Percentiles rank a stretch among this genome's conserved stretches.
These are phyloP conservation scores for Acromyrmex echinatior DNA, from an alignment of 1,140 invertebrate genomes.

Conservation along the genomic window DNA sequence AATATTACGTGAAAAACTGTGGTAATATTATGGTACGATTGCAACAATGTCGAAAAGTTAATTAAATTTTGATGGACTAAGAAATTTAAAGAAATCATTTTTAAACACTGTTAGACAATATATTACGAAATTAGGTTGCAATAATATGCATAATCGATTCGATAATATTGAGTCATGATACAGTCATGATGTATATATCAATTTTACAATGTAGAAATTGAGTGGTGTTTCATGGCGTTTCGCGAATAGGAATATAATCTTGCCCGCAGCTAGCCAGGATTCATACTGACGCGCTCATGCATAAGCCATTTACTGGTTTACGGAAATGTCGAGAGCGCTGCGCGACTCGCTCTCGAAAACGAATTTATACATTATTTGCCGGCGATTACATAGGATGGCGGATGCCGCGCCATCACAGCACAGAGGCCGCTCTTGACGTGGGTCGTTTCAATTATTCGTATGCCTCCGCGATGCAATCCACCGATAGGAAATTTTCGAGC, in stretches of 20 bases:
- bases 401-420: slow-evolving; percentile 27
- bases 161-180: neutral
- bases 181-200: too few relatives aligned
- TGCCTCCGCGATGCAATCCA: slow-evolving; percentile 1
- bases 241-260: slow-evolving; percentile 54
- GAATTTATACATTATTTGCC: slow-evolving; percentile 56
- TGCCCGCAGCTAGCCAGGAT: slow-evolving; percentile 31
- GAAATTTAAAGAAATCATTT: neutral
- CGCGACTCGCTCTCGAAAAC: slow-evolving; percentile 34
- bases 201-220: neutral
- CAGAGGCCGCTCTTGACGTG: slow-evolving; percentile 3
- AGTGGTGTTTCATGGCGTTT: neutral
- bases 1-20: neutral
- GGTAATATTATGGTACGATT: neutral
- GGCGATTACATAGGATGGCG: slow-evolving; percentile 49
- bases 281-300: slow-evolving; percentile 48
- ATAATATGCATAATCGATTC: neutral
- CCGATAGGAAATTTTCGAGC: slow-evolving; percentile 42
- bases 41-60: neutral
- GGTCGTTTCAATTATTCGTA: slow-evolving; percentile 50
- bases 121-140: neutral
- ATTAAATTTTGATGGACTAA: neutral
- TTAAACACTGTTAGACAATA: neutral
- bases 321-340: slow-evolving; percentile 39
- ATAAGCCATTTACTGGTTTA: slow-evolving; percentile 56